phyloP scores from a whole-genome alignment of 2,113 vertebrate species.

The Scortum barcoo region DNA sequence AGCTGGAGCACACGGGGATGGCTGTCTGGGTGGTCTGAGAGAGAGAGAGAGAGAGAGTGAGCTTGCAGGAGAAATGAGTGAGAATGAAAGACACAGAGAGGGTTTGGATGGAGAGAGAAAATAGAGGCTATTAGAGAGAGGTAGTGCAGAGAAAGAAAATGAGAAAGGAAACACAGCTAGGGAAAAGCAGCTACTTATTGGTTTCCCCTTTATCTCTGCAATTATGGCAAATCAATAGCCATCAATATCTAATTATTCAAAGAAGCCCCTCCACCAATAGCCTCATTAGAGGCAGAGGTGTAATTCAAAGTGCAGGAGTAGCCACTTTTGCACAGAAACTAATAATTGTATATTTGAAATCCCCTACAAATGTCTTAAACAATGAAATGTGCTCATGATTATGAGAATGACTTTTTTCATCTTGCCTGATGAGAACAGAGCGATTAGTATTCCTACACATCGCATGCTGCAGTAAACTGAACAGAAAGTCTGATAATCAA shows the following conservation, averaged over 20 bases:
- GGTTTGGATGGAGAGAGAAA: slow-evolving; percentile 48
- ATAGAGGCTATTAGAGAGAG: slow-evolving; percentile 35
- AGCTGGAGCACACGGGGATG: slow-evolving; percentile 81
- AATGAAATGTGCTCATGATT: slow-evolving; percentile 13
- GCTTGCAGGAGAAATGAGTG: slow-evolving; percentile 48
- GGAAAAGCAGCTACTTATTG: slow-evolving; percentile 45
- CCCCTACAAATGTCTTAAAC: slow-evolving; percentile 14
- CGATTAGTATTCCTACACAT: neutral
- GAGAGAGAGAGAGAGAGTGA: slow-evolving; percentile 50
- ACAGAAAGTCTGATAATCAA: slow-evolving; percentile 18
- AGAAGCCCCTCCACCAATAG: slow-evolving; percentile 50
- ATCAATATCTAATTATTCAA: slow-evolving; percentile 75
- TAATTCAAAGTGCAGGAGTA: slow-evolving; percentile 41
- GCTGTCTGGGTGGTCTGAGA: slow-evolving; percentile 84
- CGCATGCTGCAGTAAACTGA: neutral
- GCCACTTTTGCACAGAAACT: slow-evolving; percentile 25
- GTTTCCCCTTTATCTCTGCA: slow-evolving; percentile 57
- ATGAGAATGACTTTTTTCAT: neutral
- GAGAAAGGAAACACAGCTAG: neutral
- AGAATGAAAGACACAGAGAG: slow-evolving; percentile 62
- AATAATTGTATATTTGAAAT: slow-evolving; percentile 23
- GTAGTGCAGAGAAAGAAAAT: slow-evolving; percentile 13
- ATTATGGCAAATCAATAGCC: slow-evolving; percentile 68
- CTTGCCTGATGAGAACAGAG: neutral
- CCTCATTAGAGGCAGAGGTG: slow-evolving; percentile 36